These are phyloP conservation scores for Conger conger DNA, from an alignment of 2,113 vertebrate genomes.

Conservation along the genomic window DNA sequence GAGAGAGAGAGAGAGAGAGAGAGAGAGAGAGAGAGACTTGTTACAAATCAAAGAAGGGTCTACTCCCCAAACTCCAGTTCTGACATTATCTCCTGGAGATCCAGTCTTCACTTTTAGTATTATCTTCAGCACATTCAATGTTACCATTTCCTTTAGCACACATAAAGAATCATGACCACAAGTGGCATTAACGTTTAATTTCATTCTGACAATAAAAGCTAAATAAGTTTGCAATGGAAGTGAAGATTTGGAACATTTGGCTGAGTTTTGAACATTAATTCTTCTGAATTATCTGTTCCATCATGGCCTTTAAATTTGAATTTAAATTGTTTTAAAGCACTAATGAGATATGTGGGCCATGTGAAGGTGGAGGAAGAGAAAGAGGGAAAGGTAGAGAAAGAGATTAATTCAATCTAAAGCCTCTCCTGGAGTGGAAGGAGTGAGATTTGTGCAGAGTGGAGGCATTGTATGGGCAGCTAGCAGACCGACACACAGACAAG, in stretches of 20 bases:
- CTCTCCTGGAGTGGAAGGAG: background rate
- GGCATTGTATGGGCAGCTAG: background rate
- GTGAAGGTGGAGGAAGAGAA: background rate
- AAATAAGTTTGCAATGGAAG: background rate
- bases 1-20: background rate
- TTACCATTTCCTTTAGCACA: constrained; percentile 16
- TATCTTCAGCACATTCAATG: background rate
- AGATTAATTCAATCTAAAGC: no score
- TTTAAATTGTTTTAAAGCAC: no score
- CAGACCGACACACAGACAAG: background rate
- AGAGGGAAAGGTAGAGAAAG: background rate
- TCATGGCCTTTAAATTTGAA: no score
- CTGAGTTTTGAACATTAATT: no score
- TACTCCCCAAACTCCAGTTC: background rate
- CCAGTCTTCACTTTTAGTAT: background rate
- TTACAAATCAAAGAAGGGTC: constrained; percentile 13
- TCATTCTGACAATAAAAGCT: background rate
- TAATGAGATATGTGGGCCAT: background rate
- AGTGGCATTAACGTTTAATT: constrained; percentile 20
- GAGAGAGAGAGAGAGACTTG: background rate
- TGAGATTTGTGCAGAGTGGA: background rate
- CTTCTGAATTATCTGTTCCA: background rate
- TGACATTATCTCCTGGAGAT: background rate
- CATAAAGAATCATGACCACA: background rate
- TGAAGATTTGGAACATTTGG: no score